phyloP scores from a whole-genome alignment of 2,113 vertebrate species.

The Macroglossus sobrinus region DNA sequence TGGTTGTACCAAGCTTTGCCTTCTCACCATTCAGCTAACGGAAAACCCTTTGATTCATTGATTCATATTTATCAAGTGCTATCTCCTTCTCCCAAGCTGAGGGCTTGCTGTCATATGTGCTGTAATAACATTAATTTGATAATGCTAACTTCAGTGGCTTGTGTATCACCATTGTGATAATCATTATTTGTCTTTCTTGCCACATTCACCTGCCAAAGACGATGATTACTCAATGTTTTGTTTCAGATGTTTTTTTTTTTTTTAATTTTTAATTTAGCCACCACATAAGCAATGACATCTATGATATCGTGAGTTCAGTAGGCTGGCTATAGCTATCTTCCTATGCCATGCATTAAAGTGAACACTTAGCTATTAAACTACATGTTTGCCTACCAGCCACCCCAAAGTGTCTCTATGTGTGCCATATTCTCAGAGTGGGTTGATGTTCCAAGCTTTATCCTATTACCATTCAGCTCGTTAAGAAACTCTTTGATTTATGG shows the following conservation, averaged over 20 bases:
- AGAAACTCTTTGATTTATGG: not conserved
- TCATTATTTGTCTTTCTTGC: not conserved
- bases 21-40: not conserved
- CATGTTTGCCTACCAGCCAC: not conserved
- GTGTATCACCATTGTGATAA: too few species aligned
- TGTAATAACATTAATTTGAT: not conserved
- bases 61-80: not conserved
- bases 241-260: not conserved
- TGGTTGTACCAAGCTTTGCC: fast-evolving
- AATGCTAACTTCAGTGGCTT: not conserved
- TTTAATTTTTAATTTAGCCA: not conserved
- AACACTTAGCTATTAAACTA: not conserved
- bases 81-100: not conserved
- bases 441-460: not conserved
- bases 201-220: not conserved
- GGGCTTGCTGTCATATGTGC: not conserved
- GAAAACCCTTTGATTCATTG: not conserved
- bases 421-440: fast-evolving
- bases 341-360: too few species aligned
- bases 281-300: not conserved
- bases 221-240: not conserved
- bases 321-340: not conserved
- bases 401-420: fast-evolving
- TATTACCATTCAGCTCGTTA: not conserved
- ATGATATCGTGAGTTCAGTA: not conserved